Conservation (phyloP, 2,113 vertebrate species). For the Indicator indicator region DNA sequence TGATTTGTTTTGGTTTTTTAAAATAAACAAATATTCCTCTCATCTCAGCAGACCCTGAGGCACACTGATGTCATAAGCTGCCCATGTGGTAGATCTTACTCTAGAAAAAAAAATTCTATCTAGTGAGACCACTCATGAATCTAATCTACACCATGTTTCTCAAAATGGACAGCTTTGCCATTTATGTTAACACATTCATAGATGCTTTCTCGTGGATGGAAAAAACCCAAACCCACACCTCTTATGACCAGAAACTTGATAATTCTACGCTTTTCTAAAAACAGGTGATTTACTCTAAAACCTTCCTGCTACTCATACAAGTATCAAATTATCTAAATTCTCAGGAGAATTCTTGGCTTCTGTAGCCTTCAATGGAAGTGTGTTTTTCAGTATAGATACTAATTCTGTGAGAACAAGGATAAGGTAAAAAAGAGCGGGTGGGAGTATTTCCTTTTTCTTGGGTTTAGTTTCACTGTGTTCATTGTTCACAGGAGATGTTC, state of each 20-base stretch:
- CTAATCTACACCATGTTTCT: neutral
- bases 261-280: neutral
- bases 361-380: neutral
- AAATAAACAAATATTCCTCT: neutral
- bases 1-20: neutral
- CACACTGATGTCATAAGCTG: neutral
- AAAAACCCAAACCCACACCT: neutral
- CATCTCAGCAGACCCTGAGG: neutral
- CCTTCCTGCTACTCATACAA: neutral
- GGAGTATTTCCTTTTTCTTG: conserved; percentile 51
- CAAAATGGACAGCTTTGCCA: neutral
- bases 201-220: neutral
- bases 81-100: neutral
- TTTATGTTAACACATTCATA: neutral
- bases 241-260: neutral
- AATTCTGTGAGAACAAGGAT: conserved; percentile 35
- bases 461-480: neutral
- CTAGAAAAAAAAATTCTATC: neutral
- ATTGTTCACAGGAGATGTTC: conserved; percentile 43
- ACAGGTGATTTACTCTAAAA: neutral
- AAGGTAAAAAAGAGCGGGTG: conserved; percentile 30
- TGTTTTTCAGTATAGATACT: neutral
- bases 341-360: neutral
- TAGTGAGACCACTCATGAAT: neutral
- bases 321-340: neutral